Conservation (phyloP, 2,888 invertebrate species). For the Acrobasis consociella region DNA sequence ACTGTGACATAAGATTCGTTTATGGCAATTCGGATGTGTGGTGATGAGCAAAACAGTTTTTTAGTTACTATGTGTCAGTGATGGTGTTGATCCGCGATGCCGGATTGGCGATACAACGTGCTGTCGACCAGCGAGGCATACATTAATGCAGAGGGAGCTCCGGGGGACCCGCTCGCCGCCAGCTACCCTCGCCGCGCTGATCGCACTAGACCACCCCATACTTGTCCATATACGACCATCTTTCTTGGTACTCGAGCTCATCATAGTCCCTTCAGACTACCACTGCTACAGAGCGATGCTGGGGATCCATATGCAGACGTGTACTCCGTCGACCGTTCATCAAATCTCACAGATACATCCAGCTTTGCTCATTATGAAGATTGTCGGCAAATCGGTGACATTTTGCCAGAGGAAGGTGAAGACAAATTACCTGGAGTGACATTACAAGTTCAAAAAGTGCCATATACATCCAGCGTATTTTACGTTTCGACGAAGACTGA, state of each 20-base stretch:
- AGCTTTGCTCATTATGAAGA: conserved; percentile 78
- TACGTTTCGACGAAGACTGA: conserved; percentile 67
- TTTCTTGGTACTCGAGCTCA: conserved; percentile 65
- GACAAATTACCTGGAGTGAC: conserved; percentile 50
- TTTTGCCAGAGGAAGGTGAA: conserved; percentile 51
- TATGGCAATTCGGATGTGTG: conserved; percentile 35
- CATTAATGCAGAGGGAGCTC: conserved; percentile 60
- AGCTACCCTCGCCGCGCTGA: conserved; percentile 80
- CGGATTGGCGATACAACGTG: conserved; percentile 82
- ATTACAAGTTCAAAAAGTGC: conserved; percentile 73
- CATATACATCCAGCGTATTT: conserved; percentile 72
- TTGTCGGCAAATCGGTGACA: conserved; percentile 63
- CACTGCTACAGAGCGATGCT: conserved; percentile 64
- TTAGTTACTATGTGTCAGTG: conserved; percentile 54
- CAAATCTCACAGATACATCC: conserved; percentile 76
- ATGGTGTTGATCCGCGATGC: conserved; percentile 74
- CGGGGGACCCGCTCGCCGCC: conserved; percentile 68
- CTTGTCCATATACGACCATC: conserved; percentile 77
- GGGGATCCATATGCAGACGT: conserved; percentile 71
- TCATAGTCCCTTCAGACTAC: conserved; percentile 59
- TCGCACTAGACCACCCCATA: conserved; percentile 72
- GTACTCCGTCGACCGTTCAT: conserved; percentile 74
- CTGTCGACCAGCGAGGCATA: conserved; percentile 80
- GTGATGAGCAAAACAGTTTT: conserved; percentile 45
- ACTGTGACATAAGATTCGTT: conserved; percentile 49